Evolutionary conservation across 2,113 vertebrate species (phyloP).

Genomic region (Ictidomys tridecemlineatus): DNA sequence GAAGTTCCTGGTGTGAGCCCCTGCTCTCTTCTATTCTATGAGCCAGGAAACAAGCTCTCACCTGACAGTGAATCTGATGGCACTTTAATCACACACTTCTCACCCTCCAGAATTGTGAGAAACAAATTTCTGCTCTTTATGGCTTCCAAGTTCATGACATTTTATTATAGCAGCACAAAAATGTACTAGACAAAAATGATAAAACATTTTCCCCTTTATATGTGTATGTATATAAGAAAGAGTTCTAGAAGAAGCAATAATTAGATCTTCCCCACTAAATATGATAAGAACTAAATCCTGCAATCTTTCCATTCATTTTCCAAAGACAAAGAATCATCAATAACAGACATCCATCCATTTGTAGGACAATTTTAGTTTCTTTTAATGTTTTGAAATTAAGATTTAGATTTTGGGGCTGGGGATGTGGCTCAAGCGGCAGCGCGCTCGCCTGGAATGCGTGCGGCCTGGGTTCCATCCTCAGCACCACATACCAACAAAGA

Average conservation of each 20-base stretch:
- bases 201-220: not conserved
- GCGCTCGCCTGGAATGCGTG: too few species aligned
- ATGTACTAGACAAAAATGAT: not conserved
- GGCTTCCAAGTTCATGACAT: not conserved
- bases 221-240: not conserved
- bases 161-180: not conserved
- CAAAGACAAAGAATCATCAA: not conserved
- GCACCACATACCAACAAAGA: too few species aligned
- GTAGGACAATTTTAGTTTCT: not conserved
- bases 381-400: not conserved
- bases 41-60: not conserved
- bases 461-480: too few species aligned
- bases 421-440: too few species aligned
- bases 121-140: not conserved
- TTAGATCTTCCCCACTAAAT: not conserved
- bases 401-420: slow-evolving; percentile 32
- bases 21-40: not conserved
- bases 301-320: slow-evolving; percentile 27
- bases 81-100: not conserved
- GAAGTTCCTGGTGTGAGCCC: not conserved
- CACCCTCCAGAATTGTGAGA: not conserved
- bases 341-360: not conserved
- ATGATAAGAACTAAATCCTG: slow-evolving; percentile 15
- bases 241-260: not conserved
- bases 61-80: not conserved